Percentiles rank a stretch among this genome's conserved stretches.
Conservation (phyloP, 1,140 invertebrate species). For the Marisa cornuarietis region DNA sequence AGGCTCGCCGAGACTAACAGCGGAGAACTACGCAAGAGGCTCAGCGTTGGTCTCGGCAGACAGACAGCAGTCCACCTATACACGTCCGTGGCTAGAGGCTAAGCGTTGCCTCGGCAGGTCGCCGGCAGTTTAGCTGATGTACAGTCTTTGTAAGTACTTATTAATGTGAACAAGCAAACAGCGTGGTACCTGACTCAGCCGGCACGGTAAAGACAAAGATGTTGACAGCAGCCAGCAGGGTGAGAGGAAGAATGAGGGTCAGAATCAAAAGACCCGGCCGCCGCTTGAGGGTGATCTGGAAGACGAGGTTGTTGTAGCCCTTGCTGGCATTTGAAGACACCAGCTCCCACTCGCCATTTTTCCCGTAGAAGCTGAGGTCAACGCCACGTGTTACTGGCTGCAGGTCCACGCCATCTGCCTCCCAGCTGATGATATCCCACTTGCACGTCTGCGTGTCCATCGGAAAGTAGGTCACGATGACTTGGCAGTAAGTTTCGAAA, state of each 20-base stretch:
- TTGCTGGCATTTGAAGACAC: neutral
- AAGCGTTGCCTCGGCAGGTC: no score
- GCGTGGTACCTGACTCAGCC: constrained; percentile 16
- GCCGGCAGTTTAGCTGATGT: no score
- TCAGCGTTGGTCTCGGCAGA: no score
- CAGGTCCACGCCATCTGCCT: neutral
- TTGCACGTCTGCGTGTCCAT: constrained; percentile 16
- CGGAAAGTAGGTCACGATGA: constrained; percentile 17
- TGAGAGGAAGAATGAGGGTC: constrained; percentile 19
- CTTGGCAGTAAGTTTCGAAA: constrained; percentile 10
- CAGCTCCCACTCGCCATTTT: constrained; percentile 24
- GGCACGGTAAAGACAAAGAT: constrained; percentile 24
- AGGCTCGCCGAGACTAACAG: no score
- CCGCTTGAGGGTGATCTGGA: constrained; percentile 22
- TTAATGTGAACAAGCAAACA: no score
- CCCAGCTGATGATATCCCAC: constrained; percentile 15
- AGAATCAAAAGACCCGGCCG: constrained; percentile 9
- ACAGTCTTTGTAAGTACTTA: no score
- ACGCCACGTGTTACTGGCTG: neutral
- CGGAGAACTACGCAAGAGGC: no score
- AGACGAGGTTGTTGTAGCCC: neutral
- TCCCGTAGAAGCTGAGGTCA: neutral
- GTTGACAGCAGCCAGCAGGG: constrained; percentile 20
- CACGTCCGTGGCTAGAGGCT: no score
- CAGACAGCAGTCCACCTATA: no score